Evolutionary conservation across 1,140 invertebrate species (phyloP), one percentile per base, ranked within the genome.

Genomic region (Caligus rogercresseyi): DNA sequence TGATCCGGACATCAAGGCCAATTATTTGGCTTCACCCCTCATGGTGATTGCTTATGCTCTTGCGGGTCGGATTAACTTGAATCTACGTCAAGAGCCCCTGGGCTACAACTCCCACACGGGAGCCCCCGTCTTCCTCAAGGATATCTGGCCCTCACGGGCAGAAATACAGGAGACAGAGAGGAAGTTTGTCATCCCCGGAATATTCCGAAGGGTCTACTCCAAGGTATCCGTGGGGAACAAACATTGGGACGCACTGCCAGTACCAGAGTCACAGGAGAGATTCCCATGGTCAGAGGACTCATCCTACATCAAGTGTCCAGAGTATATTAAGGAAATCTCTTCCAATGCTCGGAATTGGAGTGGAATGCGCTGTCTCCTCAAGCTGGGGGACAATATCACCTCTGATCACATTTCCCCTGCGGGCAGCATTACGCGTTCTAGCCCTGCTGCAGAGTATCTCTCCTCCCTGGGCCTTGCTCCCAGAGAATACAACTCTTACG

Each of bases 361-460:
- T 18, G 15, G 15, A 1, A 64, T 58, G 61, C 61, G 61, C 19
- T 63, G 61, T 23, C 31, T 63, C 1, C 21, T 60, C 18, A 60
- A 60, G 51, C 21, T 60, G 15, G 57, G 26, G 4, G 57, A 60
- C 25, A 60, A 60, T 60, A 25, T 60, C 16, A 60, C 74, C 3
- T 78, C 77, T 2, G 78, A 79, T 68, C 78, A 78, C 67, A 79
- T 79, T 52, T 76, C 75, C 11, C 78, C 78, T 24, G 78, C 78
- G 21, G 78, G 78, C 21, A 76, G 74, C 58, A 79, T 79, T 65
- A 71, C 74, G 15, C 61, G 75, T n/a, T 75, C 71, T 66, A 75
- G 74, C 66, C 73, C 76, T 1, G 77, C 77, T 23, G 77, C 76
- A 3, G 67, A 72, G 60, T 78, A 76, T 68, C 68, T 77, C 13